These are phyloP conservation scores for Euplexia lucipara DNA, from an alignment of 2,888 invertebrate species.

Conservation along the genomic window DNA sequence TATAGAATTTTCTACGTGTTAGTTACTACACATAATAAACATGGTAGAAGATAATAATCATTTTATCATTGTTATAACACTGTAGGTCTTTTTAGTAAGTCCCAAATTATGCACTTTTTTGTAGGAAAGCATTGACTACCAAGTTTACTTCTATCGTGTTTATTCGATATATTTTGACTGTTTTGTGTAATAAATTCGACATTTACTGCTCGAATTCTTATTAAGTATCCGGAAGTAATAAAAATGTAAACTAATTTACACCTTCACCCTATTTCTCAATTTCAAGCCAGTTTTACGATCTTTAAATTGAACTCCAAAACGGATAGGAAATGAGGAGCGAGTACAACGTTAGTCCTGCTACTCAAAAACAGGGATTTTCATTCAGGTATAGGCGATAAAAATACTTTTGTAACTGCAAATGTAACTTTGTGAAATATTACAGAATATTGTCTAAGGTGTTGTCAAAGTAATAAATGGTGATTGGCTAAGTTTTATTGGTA, in stretches of 20 bases:
- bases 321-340: slow-evolving; percentile 51
- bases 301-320: slow-evolving; percentile 58
- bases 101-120: no score
- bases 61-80: no score
- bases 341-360: slow-evolving; percentile 62
- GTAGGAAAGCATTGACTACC: no score
- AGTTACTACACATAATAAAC: no score
- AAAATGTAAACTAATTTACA: slow-evolving; percentile 57
- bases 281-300: slow-evolving; percentile 61
- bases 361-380: background rate
- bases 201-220: slow-evolving; percentile 44
- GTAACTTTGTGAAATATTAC: slow-evolving; percentile 49
- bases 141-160: no score
- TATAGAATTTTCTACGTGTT: no score
- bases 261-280: slow-evolving; percentile 56
- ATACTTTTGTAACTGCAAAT: slow-evolving; percentile 31
- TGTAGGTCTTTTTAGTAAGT: no score
- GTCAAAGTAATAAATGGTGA: slow-evolving; percentile 56
- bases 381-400: accelerated
- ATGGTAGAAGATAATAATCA: no score
- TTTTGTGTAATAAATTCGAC: slow-evolving; percentile 27
- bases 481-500: slow-evolving; percentile 51
- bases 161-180: background rate
- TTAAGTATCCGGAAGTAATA: slow-evolving; percentile 60
- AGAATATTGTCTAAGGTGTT: slow-evolving; percentile 43